These are phyloP conservation scores for Cyprinodon tularosa DNA, from an alignment of 2,113 vertebrate genomes.

Conservation along the genomic window DNA sequence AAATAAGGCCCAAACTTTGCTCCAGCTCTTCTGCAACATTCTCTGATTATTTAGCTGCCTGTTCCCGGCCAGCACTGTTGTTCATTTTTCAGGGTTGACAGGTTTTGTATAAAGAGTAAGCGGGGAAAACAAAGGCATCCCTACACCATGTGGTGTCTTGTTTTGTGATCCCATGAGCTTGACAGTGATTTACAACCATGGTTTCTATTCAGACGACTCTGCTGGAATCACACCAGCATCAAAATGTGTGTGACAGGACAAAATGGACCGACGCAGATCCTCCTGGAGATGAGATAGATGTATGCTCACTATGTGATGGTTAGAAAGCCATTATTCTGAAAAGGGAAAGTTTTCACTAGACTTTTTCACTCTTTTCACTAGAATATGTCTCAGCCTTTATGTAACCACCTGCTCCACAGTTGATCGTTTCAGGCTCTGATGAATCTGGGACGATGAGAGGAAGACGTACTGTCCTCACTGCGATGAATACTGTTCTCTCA, in stretches of 20 bases:
- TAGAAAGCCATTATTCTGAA: not conserved
- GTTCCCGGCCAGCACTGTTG: conserved; percentile 7
- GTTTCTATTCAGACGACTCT: conserved; percentile 12
- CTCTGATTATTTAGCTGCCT: conserved; percentile 24
- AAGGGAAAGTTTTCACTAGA: not conserved
- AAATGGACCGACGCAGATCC: not conserved
- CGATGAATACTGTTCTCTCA: conserved; percentile 17
- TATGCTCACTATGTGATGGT: conserved; percentile 3
- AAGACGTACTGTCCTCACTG: conserved; percentile 2
- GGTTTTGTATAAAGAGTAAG: conserved; percentile 53
- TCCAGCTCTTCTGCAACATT: not conserved
- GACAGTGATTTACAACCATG: conserved; percentile 10
- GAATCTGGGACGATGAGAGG: conserved; percentile 20
- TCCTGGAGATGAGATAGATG: conserved; percentile 2
- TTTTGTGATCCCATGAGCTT: conserved; percentile 33
- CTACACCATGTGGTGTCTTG: conserved; percentile 40
- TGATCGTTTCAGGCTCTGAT: conserved; percentile 63
- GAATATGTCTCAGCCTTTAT: conserved; percentile 12
- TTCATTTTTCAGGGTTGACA: conserved; percentile 52
- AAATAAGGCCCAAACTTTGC: conserved; percentile 9
- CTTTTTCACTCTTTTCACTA: not conserved
- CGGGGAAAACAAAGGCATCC: conserved; percentile 39
- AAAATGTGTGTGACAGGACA: conserved; percentile 2
- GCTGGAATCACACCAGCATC: conserved; percentile 9
- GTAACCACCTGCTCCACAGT: conserved; percentile 29